Base-by-base conservation (phyloP, 2,888 invertebrate genomes). In the Phasia obesa region DNA sequence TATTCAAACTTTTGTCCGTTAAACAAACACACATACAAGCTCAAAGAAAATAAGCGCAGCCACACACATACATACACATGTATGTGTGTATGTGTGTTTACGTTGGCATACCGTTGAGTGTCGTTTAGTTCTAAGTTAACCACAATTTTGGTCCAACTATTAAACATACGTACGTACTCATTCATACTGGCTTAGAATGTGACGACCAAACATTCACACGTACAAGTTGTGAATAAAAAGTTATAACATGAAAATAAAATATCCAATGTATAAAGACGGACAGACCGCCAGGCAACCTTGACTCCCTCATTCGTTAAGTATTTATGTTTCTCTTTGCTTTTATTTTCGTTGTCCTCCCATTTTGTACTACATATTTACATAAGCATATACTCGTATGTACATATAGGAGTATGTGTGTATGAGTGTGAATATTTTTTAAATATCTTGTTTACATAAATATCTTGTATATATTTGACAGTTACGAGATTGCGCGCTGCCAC, bases 401-500 rank as follows among this genome's bases (percentile, higher is more conserved):
- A 17, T 38, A 49, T 57, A 9, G n/a, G n/a, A n/a, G 19, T 53
- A 53, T 17, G 7, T 35, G 4, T 27, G 47, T 9, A 31, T 53
- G 17, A 11, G 38, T 44, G 17, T 13, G 9, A 11, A 35, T 35
- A 11, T 35, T 35, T 31, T 35, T 35, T 35, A 11, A 0, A 11
- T 35, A 11, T 35, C 11, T 35, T 42, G 42, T 19, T 25, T 44
- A 53, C n/a, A 38, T 38, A 2, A 1, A 9, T 31, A 38, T 23
- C 19, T 5, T 47, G 25, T 64, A 42, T 7, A 21, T 17, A 55
- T 62, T 49, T 67, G 71, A 38, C 71, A 59, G 57, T 75, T 71
- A 69, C 53, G 81, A 81, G 84, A 80, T 82, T 81, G 78, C 78
- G 82, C 71, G 87, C 87, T 88, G 88, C 87, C 88, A 88, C 88